These are phyloP conservation scores for Arremon aurantiirostris DNA, from an alignment of 2,797 vertebrate species.

Conservation along the genomic window DNA sequence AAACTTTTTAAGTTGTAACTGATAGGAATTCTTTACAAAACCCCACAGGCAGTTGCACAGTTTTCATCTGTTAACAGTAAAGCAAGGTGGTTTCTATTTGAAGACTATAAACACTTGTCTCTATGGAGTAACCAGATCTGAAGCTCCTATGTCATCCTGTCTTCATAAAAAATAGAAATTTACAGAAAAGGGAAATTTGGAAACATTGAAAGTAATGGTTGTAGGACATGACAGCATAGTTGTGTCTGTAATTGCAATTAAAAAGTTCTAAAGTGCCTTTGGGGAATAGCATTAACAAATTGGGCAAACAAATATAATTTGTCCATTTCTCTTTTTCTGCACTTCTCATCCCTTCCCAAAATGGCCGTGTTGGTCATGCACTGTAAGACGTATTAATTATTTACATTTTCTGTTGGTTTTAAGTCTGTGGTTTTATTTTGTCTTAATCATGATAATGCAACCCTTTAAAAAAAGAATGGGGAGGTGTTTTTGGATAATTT, in stretches of 20 bases:
- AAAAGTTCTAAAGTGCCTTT: background rate
- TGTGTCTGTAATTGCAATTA: background rate
- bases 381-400: background rate
- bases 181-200: background rate
- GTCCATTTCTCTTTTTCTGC: background rate
- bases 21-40: background rate
- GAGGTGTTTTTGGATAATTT: background rate
- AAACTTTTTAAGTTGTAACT: background rate
- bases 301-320: background rate
- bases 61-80: background rate
- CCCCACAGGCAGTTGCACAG: fast-evolving
- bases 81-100: background rate
- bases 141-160: background rate
- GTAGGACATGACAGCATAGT: background rate
- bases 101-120: background rate
- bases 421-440: background rate
- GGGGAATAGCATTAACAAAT: background rate
- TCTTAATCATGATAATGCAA: background rate
- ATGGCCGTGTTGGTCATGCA: background rate
- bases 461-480: background rate
- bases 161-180: background rate
- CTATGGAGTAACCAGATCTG: background rate
- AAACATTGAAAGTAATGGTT: background rate
- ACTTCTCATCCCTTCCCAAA: background rate
- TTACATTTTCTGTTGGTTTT: background rate